Evolutionary conservation across 2,888 invertebrate genomes (phyloP), one percentile per base, ranked within the genome.

Genomic region (Hermaeophaga mercurialis): DNA sequence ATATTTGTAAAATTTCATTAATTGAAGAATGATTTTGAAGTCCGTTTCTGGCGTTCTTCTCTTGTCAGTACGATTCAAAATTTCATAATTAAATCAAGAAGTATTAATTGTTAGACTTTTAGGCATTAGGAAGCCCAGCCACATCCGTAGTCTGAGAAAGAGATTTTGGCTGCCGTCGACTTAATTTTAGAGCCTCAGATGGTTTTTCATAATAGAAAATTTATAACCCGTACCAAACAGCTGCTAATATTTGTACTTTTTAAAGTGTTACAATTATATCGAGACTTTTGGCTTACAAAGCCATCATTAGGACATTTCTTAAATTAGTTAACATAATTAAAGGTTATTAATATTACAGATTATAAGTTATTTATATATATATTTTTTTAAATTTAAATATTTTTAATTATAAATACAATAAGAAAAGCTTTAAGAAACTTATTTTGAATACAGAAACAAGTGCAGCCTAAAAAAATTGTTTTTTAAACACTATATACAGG

Each of bases 101-200:
- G 43, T 57, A 53, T 57, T 57, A 57, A 57, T 57, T 57, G 57
- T 48, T 53, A 39, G 39, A 49, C 22, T 43, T 43, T 43, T 24
- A 24, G 24, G 24, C 26, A 14, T 24, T 47, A 39, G 15, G 19
- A 17, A 41, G 11, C 47, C 47, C 53, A 33, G 52, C 52, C 52
- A 48, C 57, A 57, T 57, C 57, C 48, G 57, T 36, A 48, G 36
- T 53, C 41, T 8, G 15, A 1, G 17, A 45, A 18, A 12, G 45
- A 45, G 39, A 19, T 19, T 39, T 39, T 12, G 31, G 3, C 2
- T 15, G 33, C 41, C 41, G 41, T 22, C 41, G 12, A 24, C 26
- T 43, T 8, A 26, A 43, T 22, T 26, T 22, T 43, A 7, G 12
- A 24, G 11, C 43, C 7, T 24, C 24, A 11, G 43, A 14, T 14